Evolutionary conservation across 2,113 vertebrate species (phyloP).

Genomic region (Emydocephalus ijimae): DNA sequence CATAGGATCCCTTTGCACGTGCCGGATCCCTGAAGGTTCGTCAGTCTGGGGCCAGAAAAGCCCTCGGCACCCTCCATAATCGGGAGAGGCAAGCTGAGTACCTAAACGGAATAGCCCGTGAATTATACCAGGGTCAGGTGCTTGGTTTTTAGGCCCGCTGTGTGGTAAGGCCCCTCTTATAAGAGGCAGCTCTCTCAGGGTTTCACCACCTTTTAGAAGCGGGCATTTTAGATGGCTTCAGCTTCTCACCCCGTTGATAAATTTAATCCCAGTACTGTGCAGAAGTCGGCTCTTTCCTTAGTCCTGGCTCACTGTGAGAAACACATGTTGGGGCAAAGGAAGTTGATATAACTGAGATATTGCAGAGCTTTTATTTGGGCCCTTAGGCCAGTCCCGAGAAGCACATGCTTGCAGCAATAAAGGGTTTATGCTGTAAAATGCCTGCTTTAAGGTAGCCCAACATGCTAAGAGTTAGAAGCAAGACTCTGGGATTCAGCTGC

Average conservation of each 20-base stretch:
- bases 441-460: not conserved
- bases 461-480: not conserved
- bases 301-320: not conserved
- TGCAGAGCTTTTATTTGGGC: not conserved
- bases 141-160: not conserved
- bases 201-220: not conserved
- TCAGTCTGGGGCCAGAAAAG: not conserved
- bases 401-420: not conserved
- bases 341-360: not conserved
- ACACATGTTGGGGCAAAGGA: not conserved
- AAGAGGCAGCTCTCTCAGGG: not conserved
- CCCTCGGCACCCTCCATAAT: not conserved
- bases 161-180: not conserved
- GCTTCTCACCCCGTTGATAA: not conserved
- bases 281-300: not conserved
- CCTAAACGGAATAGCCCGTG: not conserved
- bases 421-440: not conserved
- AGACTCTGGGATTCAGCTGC: not conserved
- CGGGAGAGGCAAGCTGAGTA: not conserved
- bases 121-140: not conserved
- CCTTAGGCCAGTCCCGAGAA: not conserved
- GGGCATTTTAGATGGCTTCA: not conserved
- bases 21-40: not conserved
- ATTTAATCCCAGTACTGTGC: too few relatives aligned
- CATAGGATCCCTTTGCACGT: not conserved